Conservation (phyloP, 2,797 vertebrate genomes). For the Dallia pectoralis region DNA sequence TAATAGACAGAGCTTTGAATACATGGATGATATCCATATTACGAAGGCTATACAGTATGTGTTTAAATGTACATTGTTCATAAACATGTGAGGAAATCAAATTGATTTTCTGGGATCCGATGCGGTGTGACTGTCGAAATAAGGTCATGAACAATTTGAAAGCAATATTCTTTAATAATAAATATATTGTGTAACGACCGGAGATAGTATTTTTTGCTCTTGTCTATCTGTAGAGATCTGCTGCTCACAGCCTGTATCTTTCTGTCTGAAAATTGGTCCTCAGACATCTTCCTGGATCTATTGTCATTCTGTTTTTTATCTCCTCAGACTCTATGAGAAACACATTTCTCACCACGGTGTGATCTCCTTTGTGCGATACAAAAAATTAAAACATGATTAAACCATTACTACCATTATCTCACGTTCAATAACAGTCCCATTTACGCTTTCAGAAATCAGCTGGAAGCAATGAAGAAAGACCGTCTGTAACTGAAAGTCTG, state of each 20-base stretch:
- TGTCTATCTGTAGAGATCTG: conserved; percentile 58
- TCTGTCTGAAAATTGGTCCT: conserved; percentile 56
- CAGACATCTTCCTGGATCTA: conserved; percentile 52
- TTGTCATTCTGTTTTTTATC: conserved; percentile 50
- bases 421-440: conserved; percentile 9
- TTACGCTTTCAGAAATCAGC: not conserved
- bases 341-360: conserved; percentile 21
- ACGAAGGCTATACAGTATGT: too few relatives aligned
- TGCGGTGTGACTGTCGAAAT: too few relatives aligned
- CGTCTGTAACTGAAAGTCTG: conserved; percentile 26
- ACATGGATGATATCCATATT: too few relatives aligned
- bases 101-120: too few relatives aligned
- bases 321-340: conserved; percentile 26
- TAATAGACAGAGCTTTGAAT: too few relatives aligned
- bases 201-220: conserved; percentile 51
- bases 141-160: conserved; percentile 17
- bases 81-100: too few relatives aligned
- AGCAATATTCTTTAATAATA: not conserved
- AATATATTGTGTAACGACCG: conserved; percentile 41
- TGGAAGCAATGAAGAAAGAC: conserved; percentile 24
- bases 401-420: conserved; percentile 13
- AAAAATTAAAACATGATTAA: conserved; percentile 27
- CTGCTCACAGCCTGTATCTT: conserved; percentile 53
- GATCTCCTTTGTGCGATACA: conserved; percentile 23
- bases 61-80: too few relatives aligned